Percentiles rank a stretch among this genome's conserved stretches.
phyloP scores from a whole-genome alignment of 2,888 invertebrate genomes.

The Phyllotreta striolata region DNA sequence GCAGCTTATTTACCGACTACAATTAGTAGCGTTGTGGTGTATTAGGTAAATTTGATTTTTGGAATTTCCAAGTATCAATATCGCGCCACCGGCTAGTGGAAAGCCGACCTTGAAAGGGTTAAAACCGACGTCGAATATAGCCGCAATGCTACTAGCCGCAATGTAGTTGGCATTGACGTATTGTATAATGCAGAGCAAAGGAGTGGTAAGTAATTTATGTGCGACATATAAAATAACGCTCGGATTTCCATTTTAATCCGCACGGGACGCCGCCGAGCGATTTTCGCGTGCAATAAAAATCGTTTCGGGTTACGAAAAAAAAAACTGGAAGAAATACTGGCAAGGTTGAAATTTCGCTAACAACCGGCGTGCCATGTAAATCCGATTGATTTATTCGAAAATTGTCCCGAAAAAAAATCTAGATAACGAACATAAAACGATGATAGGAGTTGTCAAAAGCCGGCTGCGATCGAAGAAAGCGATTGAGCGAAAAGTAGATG shows the following conservation, averaged over 20 bases:
- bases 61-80: too few species aligned
- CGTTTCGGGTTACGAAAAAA: conserved; percentile 1
- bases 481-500: not conserved
- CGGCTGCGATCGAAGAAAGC: too few species aligned
- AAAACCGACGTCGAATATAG: conserved; percentile 11
- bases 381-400: too few species aligned
- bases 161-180: conserved; percentile 44
- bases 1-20: not conserved
- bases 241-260: conserved; percentile 31
- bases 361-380: too few species aligned
- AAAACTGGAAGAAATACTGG: too few species aligned
- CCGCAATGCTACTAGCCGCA: conserved; percentile 38
- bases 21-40: conserved; percentile 17
- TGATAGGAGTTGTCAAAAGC: too few species aligned
- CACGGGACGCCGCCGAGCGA: conserved; percentile 19
- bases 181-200: conserved; percentile 39
- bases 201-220: conserved; percentile 44
- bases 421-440: too few species aligned
- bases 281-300: conserved; percentile 27
- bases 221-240: conserved; percentile 33
- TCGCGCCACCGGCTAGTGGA: conserved; percentile 5
- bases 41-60: conserved; percentile 21
- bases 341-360: too few species aligned
- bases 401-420: too few species aligned
- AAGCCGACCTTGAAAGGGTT: conserved; percentile 25